Conservation (phyloP, 2,113 vertebrate species). For the crab-eating macaque (Macaca fascicularis) region DNA sequence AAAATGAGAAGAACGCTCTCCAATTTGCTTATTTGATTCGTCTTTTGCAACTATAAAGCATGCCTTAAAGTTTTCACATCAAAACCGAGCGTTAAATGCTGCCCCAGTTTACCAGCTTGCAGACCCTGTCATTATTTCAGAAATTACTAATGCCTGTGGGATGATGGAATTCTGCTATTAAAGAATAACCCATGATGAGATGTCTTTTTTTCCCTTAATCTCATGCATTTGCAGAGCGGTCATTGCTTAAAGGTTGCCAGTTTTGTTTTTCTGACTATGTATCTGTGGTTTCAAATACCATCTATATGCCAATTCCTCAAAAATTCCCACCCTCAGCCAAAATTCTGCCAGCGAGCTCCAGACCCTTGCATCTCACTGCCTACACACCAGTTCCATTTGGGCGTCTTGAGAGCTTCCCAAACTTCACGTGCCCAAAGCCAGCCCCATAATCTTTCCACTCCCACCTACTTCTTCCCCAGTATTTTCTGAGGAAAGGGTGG, state of each 20-base stretch:
- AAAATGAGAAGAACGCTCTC: not conserved
- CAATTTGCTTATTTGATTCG: accelerated
- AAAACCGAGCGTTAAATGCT: not conserved
- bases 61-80: not conserved
- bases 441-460: accelerated
- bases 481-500: accelerated
- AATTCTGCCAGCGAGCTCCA: not conserved
- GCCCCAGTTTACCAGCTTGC: not conserved
- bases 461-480: not conserved
- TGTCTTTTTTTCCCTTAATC: not conserved
- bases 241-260: not conserved
- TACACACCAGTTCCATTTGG: not conserved
- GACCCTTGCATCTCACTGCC: not conserved
- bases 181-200: not conserved
- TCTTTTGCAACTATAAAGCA: accelerated
- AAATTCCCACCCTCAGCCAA: not conserved
- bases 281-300: conserved; percentile 42
- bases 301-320: conserved; percentile 49
- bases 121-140: not conserved
- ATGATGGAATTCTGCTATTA: accelerated
- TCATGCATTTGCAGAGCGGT: not conserved
- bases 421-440: not conserved
- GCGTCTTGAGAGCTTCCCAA: not conserved
- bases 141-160: not conserved
- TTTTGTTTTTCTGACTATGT: not conserved